Evolutionary conservation across 2,797 vertebrate genomes (phyloP).

Genomic region (Danio jaintianensis): DNA sequence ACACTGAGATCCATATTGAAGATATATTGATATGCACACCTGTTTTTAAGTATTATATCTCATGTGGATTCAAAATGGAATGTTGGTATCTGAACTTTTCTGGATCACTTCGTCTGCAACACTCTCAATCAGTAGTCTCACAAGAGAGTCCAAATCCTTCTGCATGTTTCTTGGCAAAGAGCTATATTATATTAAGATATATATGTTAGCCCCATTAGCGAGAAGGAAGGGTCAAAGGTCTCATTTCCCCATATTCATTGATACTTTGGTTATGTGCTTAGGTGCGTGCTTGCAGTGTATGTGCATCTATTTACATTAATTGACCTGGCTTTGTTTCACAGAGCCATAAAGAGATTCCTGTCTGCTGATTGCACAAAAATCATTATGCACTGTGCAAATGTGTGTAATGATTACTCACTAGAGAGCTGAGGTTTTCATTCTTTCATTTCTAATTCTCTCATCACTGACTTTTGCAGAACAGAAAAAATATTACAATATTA

Average conservation of each 20-base stretch:
- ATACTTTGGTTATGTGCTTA: slow-evolving; percentile 46
- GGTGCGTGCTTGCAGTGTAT: background rate
- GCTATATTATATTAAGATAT: slow-evolving; percentile 1
- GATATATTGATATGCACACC: slow-evolving; percentile 32
- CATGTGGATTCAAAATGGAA: slow-evolving; percentile 21
- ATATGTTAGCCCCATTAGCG: background rate
- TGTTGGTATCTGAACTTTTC: slow-evolving; percentile 16
- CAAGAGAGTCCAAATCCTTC: background rate
- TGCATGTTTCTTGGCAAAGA: slow-evolving; percentile 20
- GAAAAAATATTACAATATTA: no score
- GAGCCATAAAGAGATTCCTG: slow-evolving; percentile 14
- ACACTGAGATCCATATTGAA: slow-evolving; percentile 25
- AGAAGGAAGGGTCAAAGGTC: slow-evolving; percentile 25
- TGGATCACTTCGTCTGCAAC: background rate
- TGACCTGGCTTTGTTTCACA: slow-evolving; percentile 51
- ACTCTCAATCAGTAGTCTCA: slow-evolving; percentile 11
- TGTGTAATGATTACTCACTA: slow-evolving; percentile 26
- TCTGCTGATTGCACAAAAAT: slow-evolving; percentile 16
- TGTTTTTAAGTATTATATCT: slow-evolving; percentile 16
- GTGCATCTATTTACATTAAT: slow-evolving; percentile 40
- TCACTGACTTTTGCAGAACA: no score
- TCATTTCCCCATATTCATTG: slow-evolving; percentile 51
- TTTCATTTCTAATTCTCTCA: no score
- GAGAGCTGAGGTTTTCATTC: slow-evolving; percentile 2
- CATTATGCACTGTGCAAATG: slow-evolving; percentile 1